A percentile compares a stretch with the other conserved stretches of the same genome.
Conservation (phyloP, 2,888 invertebrate species). For the Phortica okadai region DNA sequence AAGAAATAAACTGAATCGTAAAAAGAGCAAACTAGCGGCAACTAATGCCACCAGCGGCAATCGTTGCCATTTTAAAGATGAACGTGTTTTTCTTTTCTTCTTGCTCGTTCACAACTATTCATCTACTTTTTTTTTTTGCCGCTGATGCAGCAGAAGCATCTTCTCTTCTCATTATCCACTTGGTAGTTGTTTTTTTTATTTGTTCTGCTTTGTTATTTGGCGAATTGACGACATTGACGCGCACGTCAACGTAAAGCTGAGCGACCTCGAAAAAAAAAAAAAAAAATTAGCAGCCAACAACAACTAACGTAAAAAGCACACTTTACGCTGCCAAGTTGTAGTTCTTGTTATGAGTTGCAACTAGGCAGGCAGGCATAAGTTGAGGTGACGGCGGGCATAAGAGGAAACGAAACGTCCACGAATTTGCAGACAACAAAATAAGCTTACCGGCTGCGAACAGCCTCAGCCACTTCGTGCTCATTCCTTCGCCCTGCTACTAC, state of each 20-base stretch:
- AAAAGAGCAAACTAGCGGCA: not conserved
- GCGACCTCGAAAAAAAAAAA: constrained; percentile 57
- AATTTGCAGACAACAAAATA: constrained; percentile 12
- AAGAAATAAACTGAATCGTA: not conserved
- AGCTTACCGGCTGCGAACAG: constrained; percentile 58
- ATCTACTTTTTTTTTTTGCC: not conserved
- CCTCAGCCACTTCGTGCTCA: too few species aligned
- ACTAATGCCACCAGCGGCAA: not conserved
- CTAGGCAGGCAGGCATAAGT: too few species aligned
- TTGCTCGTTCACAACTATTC: not conserved
- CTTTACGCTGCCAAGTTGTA: constrained; percentile 52
- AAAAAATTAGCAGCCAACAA: constrained; percentile 45
- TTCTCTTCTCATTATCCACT: constrained; percentile 8
- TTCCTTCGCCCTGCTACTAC: constrained; percentile 12
- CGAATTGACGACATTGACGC: constrained; percentile 63
- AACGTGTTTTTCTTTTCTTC: constrained; percentile 11
- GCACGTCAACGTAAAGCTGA: constrained; percentile 51
- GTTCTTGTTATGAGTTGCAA: constrained; percentile 51
- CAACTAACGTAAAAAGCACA: constrained; percentile 57
- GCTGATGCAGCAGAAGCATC: constrained; percentile 36
- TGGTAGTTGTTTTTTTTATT: constrained; percentile 27
- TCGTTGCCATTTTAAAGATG: constrained; percentile 15
- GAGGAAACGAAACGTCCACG: not conserved
- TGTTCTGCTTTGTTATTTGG: constrained; percentile 26
- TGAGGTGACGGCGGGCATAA: too few species aligned